phyloP scores from a whole-genome alignment of 2,888 invertebrate species.

The Ypsolopha sequella region DNA sequence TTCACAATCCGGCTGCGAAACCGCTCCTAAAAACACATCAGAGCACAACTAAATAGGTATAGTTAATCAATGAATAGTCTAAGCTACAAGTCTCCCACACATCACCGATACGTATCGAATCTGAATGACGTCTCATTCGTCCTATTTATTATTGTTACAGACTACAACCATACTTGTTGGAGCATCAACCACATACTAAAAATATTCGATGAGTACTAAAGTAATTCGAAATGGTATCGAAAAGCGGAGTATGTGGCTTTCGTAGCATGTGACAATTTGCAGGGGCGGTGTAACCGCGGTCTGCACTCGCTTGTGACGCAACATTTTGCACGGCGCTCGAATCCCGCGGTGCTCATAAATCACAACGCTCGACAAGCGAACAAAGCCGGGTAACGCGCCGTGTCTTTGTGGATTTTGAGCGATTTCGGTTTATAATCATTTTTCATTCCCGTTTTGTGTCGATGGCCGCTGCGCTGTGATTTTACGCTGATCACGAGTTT shows the following conservation, averaged over 20 bases:
- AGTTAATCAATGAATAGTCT: constrained; percentile 56
- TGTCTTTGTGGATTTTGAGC: constrained; percentile 65
- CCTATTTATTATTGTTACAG: constrained; percentile 49
- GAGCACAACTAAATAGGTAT: constrained; percentile 45
- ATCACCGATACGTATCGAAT: constrained; percentile 57
- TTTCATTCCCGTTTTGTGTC: constrained; percentile 37
- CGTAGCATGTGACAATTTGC: neutral
- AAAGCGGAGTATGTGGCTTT: neutral
- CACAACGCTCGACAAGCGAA: constrained; percentile 50
- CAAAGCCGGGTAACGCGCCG: constrained; percentile 66
- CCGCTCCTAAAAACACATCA: too few relatives aligned
- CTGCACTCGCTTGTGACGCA: constrained; percentile 48
- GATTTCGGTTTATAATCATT: constrained; percentile 62
- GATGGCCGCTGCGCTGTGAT: constrained; percentile 23
- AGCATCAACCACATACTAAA: neutral
- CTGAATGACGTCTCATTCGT: constrained; percentile 63
- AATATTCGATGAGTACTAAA: too few relatives aligned
- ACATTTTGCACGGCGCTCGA: constrained; percentile 54
- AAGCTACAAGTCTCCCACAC: constrained; percentile 30
- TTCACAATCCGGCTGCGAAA: too few relatives aligned
- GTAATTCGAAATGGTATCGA: neutral
- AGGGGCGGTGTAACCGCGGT: constrained; percentile 12
- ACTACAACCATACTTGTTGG: constrained; percentile 15
- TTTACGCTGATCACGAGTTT: constrained; percentile 48
- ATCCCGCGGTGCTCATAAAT: constrained; percentile 39